These are phyloP conservation scores for Prietella phreatophila DNA, from an alignment of 2,113 vertebrate species.

Conservation along the genomic window DNA sequence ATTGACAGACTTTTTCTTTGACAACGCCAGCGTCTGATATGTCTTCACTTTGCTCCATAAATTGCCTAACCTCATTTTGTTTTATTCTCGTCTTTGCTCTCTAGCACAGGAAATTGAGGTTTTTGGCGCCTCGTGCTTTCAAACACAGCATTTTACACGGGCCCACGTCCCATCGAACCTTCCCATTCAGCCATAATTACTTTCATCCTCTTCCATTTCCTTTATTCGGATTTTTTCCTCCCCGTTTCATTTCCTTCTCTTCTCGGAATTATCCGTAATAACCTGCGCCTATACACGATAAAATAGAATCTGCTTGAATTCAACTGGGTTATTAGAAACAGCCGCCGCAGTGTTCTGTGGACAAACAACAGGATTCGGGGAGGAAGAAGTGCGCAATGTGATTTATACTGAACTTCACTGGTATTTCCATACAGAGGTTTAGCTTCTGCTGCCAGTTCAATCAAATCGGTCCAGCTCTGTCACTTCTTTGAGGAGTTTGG, in stretches of 20 bases:
- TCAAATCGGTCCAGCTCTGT: conserved; percentile 21
- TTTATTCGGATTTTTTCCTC: background rate
- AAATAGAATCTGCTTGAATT: conserved; percentile 25
- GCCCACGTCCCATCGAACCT: conserved; percentile 11
- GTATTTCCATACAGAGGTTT: conserved; percentile 16
- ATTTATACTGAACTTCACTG: conserved; percentile 11
- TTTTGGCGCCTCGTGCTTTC: background rate
- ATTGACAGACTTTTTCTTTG: background rate
- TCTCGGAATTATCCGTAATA: conserved; percentile 3
- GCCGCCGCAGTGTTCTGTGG: background rate
- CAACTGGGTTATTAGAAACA: conserved; percentile 11
- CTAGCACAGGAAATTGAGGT: conserved; percentile 15
- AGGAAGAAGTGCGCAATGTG: background rate
- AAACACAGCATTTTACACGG: background rate
- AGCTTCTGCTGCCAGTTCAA: conserved; percentile 10
- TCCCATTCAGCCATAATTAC: conserved; percentile 19
- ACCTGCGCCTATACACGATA: background rate
- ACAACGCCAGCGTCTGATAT: background rate
- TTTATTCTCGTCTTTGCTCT: background rate
- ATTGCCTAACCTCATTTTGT: conserved; percentile 11
- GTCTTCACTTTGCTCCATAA: conserved; percentile 14
- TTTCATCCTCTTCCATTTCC: conserved; percentile 18
- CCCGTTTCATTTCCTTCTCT: conserved; percentile 18
- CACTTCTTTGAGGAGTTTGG: conserved; percentile 22
- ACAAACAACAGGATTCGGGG: conserved; percentile 12